Evolutionary conservation across 1,140 invertebrate genomes (phyloP).

Genomic region (Frieseomelitta varia): DNA sequence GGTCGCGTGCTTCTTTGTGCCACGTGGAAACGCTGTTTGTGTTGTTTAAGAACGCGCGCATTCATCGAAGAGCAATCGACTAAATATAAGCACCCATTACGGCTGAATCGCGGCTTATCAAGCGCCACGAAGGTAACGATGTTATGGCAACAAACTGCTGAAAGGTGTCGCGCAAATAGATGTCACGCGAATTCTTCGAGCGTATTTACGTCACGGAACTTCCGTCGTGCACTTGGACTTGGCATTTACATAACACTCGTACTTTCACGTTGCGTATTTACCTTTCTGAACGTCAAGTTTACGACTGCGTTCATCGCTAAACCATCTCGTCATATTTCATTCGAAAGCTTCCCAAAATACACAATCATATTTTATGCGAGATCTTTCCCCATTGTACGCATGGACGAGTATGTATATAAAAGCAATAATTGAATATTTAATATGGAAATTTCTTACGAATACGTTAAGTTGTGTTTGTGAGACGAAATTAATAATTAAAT

Average conservation of each 20-base stretch:
- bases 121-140: neutral
- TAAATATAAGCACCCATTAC: neutral
- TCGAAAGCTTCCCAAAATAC: neutral
- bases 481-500: too few species aligned
- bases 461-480: too few species aligned
- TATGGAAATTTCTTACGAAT: too few species aligned
- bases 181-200: neutral
- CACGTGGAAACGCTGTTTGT: too few species aligned
- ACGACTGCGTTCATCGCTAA: neutral
- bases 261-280: neutral
- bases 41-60: neutral
- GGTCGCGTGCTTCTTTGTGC: conserved; percentile 10
- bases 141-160: neutral
- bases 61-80: neutral
- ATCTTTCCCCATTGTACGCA: neutral
- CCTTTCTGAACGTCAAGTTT: neutral
- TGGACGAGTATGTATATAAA: neutral
- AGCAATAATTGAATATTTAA: neutral
- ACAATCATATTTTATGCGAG: neutral
- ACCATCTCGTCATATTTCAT: neutral
- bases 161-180: neutral
- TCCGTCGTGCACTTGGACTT: neutral
- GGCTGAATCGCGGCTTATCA: neutral
- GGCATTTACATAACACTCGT: neutral
- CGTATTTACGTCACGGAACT: neutral